These are phyloP conservation scores for Sebastes steindachneri DNA, from an alignment of 2,797 vertebrate genomes.

Conservation along the genomic window DNA sequence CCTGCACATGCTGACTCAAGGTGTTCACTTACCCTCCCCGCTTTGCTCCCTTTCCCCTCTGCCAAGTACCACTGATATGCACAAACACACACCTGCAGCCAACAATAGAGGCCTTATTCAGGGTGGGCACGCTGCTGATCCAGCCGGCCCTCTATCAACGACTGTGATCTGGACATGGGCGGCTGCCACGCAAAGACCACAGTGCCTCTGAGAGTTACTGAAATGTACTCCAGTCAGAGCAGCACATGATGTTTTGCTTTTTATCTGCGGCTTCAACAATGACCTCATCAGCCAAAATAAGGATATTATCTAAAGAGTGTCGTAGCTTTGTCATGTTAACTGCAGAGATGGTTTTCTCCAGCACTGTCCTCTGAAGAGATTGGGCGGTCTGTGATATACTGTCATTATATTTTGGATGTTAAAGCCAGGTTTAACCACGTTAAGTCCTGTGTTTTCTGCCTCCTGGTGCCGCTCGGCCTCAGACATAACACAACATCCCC, in stretches of 20 bases:
- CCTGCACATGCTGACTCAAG: slow-evolving; percentile 73
- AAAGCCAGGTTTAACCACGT: slow-evolving; percentile 57
- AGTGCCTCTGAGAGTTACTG: slow-evolving; percentile 39
- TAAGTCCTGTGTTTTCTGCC: slow-evolving; percentile 59
- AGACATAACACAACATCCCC: slow-evolving; percentile 79
- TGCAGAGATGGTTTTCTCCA: neutral
- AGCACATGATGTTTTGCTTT: slow-evolving; percentile 8
- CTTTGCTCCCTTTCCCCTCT: slow-evolving; percentile 68
- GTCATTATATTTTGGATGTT: slow-evolving; percentile 66
- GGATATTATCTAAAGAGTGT: slow-evolving; percentile 23
- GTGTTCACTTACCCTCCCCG: slow-evolving; percentile 70
- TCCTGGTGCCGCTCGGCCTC: slow-evolving; percentile 56
- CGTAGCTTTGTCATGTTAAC: slow-evolving; percentile 9
- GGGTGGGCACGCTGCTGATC: slow-evolving; percentile 59
- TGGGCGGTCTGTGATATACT: slow-evolving; percentile 35
- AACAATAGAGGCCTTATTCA: slow-evolving; percentile 79
- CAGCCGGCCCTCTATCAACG: slow-evolving; percentile 50
- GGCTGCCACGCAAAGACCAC: slow-evolving; percentile 50
- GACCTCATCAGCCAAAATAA: slow-evolving; percentile 44
- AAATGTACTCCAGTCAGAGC: slow-evolving; percentile 28
- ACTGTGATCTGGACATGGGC: slow-evolving; percentile 58
- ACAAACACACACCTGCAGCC: slow-evolving; percentile 80
- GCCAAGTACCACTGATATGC: slow-evolving; percentile 68
- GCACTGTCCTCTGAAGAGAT: neutral
- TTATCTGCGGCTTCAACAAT: slow-evolving; percentile 26